These are phyloP conservation scores for Drosophila percnosoma DNA, from an alignment of 2,888 invertebrate genomes.

Conservation along the genomic window DNA sequence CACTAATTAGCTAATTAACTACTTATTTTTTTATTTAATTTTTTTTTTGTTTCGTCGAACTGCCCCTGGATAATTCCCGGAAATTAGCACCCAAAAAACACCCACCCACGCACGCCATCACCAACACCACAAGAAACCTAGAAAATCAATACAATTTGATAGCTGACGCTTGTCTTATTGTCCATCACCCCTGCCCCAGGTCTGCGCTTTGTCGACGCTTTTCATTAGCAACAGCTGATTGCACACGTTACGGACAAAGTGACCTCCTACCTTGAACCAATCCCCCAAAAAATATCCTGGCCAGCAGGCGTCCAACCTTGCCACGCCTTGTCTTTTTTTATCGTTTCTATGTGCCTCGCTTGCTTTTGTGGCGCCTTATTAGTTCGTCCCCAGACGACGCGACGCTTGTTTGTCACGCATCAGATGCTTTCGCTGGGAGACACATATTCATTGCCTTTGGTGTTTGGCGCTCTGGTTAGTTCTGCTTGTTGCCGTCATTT, in stretches of 20 bases:
- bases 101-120: slow-evolving; percentile 1
- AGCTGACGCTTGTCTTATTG: slow-evolving; percentile 16
- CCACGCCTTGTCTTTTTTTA: slow-evolving; percentile 45
- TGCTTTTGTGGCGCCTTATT: slow-evolving; percentile 69
- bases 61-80: slow-evolving; percentile 29
- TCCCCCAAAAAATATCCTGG: slow-evolving; percentile 24
- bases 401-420: slow-evolving; percentile 45
- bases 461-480: slow-evolving; percentile 1
- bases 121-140: slow-evolving; percentile 13
- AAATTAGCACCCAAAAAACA: slow-evolving; percentile 14
- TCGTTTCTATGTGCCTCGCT: slow-evolving; percentile 9
- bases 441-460: background rate
- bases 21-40: background rate
- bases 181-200: background rate
- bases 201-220: slow-evolving; percentile 37
- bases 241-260: slow-evolving; percentile 66
- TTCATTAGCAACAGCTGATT: slow-evolving; percentile 81
- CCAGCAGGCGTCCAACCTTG: slow-evolving; percentile 64
- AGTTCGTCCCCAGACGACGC: slow-evolving; percentile 48
- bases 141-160: slow-evolving; percentile 57
- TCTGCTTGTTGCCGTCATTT: slow-evolving; percentile 14
- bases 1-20: slow-evolving; percentile 54
- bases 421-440: slow-evolving; percentile 26
- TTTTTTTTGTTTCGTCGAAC: background rate
- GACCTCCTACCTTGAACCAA: slow-evolving; percentile 37